These are phyloP conservation scores for Chaenodraco wilsoni DNA, from an alignment of 2,797 vertebrate genomes.

Conservation along the genomic window DNA sequence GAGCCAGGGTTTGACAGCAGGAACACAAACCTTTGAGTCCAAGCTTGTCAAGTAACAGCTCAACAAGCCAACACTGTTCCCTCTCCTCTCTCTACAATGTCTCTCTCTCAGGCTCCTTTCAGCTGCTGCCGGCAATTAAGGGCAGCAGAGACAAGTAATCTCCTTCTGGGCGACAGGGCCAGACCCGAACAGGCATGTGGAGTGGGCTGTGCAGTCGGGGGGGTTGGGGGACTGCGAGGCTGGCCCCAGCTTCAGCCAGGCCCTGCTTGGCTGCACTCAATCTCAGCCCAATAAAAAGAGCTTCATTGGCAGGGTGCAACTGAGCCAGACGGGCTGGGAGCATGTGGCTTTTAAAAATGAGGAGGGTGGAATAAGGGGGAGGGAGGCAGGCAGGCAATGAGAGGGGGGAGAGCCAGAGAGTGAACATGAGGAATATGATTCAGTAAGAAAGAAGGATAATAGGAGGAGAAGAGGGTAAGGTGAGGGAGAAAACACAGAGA, in stretches of 20 bases:
- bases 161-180: constrained; percentile 82
- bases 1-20: constrained; percentile 72
- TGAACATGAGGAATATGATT: constrained; percentile 65
- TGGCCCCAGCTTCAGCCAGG: constrained; percentile 77
- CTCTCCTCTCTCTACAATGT: constrained; percentile 63
- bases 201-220: constrained; percentile 69
- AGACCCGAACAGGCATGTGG: constrained; percentile 79
- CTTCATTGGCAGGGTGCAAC: constrained; percentile 86
- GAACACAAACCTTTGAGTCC: constrained; percentile 73
- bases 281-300: constrained; percentile 88
- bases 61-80: constrained; percentile 79
- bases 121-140: constrained; percentile 87
- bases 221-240: constrained; percentile 33
- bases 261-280: constrained; percentile 88
- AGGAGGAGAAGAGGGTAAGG: constrained; percentile 39
- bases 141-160: constrained; percentile 87
- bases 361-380: constrained; percentile 63
- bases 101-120: constrained; percentile 76
- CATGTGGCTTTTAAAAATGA: constrained; percentile 83
- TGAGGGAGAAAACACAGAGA: constrained; percentile 49
- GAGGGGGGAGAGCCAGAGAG: constrained; percentile 26
- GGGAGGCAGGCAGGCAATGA: constrained; percentile 34
- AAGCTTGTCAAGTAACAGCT: constrained; percentile 75
- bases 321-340: constrained; percentile 84
- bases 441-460: constrained; percentile 62